Evolutionary conservation across 1,140 invertebrate genomes (phyloP), one percentile per base, ranked within the genome.

Genomic region (Drosophila nigrodunni): DNA sequence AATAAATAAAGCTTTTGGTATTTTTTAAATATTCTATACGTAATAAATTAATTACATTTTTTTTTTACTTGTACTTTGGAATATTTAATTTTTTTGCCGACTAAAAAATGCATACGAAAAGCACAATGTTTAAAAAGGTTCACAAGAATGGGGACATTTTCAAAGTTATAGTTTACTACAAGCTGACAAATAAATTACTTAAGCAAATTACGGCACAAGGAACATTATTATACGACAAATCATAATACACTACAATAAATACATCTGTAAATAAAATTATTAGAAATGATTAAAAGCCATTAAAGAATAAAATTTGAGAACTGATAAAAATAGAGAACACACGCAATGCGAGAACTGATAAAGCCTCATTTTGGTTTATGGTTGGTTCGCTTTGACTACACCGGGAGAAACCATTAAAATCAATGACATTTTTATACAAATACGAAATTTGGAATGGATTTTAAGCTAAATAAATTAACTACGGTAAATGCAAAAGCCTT

Each of bases 401-500:
- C 47, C 47, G 30, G 6, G 9, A 47, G 35, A 68, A 58, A 72
- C 18, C 50, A 25, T 72, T 57, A 60, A 77, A 59, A 60, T 76
- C 70, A 73, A 78, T 75, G 41, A 71, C 25, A 59, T 50, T 77
- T 55, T 30, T 30, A 6, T 30, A 30, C 21, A 66, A 59, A 59
- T 30, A 15, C 10, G 64, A 18, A 68, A 49, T 70, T 74, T 74
- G 83, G 83, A 87, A 87, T 87, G 80, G 39, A 52, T 41, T 69
- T 71, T 54, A 67, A 67, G 72, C 73, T 87, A 87, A 87, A 87
- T 87, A 89, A 87, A 80, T 87, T 69, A 87, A 70, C 80, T 87
- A 95, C 6, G 95, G 93, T 62, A 96, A 91, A 92, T 95, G 95
- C 70, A 95, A 93, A 95, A 93, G 69, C 94, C 92, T 77, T 93